Percentiles rank a stretch among this genome's conserved stretches.
Evolutionary conservation across 2,888 invertebrate species (phyloP).

Genomic region (Ischnura elegans): DNA sequence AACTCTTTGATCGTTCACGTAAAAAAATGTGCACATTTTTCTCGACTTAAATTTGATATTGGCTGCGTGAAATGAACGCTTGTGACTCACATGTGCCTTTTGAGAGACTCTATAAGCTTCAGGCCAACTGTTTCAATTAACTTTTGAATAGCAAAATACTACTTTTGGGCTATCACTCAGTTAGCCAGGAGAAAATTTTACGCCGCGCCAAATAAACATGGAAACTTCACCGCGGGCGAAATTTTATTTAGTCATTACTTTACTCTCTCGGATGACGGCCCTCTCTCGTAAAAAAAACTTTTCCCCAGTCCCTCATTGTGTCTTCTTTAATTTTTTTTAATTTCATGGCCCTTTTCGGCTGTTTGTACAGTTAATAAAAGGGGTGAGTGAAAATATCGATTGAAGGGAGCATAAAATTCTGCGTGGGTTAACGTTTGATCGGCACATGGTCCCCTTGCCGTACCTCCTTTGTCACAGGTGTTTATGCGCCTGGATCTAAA

Average conservation of each 20-base stretch:
- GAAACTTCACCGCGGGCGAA: background rate
- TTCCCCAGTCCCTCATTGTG: background rate
- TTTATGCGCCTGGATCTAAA: background rate
- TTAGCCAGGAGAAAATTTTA: background rate
- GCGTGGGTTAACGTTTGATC: background rate
- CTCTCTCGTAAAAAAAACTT: background rate
- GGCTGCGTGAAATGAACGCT: background rate
- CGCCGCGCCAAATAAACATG: background rate
- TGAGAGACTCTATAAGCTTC: background rate
- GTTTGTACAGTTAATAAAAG: background rate
- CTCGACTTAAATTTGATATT: background rate
- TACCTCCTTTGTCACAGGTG: constrained; percentile 12
- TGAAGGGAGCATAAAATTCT: background rate
- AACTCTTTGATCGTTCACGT: background rate
- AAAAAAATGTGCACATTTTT: background rate
- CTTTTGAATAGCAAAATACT: background rate
- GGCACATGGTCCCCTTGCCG: background rate
- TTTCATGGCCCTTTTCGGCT: background rate
- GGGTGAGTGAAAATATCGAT: background rate
- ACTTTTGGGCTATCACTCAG: background rate
- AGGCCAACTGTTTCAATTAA: background rate
- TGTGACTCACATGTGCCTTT: background rate
- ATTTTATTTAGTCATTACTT: background rate
- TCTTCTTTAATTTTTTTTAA: constrained; percentile 8
- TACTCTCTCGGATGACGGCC: background rate